These are phyloP conservation scores for Polypedilum pembai DNA, from an alignment of 1,140 invertebrate species.

Conservation along the genomic window DNA sequence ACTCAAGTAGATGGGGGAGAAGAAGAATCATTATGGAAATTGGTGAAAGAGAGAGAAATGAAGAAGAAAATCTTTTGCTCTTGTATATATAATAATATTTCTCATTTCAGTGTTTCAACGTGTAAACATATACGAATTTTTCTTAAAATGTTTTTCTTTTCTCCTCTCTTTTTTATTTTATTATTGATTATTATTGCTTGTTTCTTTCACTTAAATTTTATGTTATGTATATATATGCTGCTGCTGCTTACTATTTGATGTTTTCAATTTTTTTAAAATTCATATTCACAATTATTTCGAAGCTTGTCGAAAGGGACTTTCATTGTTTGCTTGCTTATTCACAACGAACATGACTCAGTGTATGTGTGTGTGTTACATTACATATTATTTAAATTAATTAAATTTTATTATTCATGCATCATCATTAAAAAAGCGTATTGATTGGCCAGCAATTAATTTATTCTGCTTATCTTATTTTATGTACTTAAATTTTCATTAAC, in stretches of 20 bases:
- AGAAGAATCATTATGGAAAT: not conserved
- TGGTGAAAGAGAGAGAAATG: not conserved
- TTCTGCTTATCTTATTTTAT: not conserved
- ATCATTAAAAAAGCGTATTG: not conserved
- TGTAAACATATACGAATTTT: slow-evolving; percentile 14
- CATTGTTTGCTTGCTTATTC: not conserved
- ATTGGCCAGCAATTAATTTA: slow-evolving; percentile 6
- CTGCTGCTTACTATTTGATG: not conserved
- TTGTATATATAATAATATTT: not conserved
- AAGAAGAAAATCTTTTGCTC: not conserved
- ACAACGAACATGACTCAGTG: not conserved
- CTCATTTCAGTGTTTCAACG: not conserved
- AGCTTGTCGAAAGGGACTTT: not conserved
- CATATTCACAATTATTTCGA: not conserved
- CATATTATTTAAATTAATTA: not conserved
- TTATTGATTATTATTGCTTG: slow-evolving; percentile 8
- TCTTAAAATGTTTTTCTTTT: not conserved
- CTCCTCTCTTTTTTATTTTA: too few relatives aligned
- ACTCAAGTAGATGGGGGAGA: not conserved
- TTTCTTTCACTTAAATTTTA: slow-evolving; percentile 5
- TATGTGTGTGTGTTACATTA: not conserved
- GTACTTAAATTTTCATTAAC: too few relatives aligned
- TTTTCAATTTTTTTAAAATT: not conserved
- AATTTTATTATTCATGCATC: not conserved
- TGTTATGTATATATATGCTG: not conserved